These are phyloP conservation scores for Rallus crepitans DNA, from an alignment of 2,797 vertebrate genomes.

Conservation along the genomic window DNA sequence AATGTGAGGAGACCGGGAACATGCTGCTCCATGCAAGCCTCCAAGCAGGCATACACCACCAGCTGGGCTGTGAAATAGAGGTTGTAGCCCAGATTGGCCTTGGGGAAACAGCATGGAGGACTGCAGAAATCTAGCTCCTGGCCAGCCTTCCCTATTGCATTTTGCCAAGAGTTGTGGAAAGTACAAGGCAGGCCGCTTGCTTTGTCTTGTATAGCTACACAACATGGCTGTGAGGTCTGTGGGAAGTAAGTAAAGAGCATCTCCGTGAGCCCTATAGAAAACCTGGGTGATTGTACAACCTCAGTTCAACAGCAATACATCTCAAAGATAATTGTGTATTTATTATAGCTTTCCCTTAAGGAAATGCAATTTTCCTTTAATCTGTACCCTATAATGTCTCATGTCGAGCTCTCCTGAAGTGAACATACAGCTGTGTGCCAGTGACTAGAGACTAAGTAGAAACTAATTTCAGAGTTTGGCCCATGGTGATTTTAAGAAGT, in stretches of 20 bases:
- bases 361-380: background rate
- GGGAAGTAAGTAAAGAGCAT: background rate
- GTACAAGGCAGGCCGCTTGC: background rate
- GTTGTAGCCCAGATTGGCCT: background rate
- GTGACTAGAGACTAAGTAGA: background rate
- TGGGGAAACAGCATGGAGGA: background rate
- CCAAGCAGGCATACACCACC: background rate
- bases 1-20: background rate
- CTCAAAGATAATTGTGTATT: background rate
- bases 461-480: conserved; percentile 47
- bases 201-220: background rate
- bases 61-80: background rate
- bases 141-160: background rate
- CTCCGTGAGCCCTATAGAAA: background rate
- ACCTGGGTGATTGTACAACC: background rate
- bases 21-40: fast-evolving
- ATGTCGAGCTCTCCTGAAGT: background rate
- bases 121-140: background rate
- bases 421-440: background rate
- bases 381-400: background rate
- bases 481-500: conserved; percentile 25
- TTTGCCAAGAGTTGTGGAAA: background rate
- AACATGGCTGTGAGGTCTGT: background rate
- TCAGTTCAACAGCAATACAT: background rate
- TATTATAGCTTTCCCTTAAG: background rate